Conservation (phyloP, 1,140 invertebrate species). For the Lordiphosa mommai region DNA sequence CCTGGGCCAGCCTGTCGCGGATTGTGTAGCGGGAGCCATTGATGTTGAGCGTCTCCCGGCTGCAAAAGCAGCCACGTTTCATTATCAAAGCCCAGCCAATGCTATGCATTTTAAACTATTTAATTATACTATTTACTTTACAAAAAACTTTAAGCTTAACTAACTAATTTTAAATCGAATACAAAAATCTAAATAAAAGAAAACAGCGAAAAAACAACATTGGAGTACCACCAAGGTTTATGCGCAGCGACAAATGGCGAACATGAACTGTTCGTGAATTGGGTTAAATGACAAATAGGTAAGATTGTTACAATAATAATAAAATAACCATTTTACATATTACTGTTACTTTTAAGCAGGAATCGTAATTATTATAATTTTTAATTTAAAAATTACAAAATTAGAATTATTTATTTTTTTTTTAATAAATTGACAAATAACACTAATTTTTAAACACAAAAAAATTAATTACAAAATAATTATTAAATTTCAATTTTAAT, state of each 20-base stretch:
- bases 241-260: not conserved
- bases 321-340: too few species aligned
- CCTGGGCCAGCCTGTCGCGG: slow-evolving; percentile 87
- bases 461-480: too few species aligned
- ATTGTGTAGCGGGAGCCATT: slow-evolving; percentile 87
- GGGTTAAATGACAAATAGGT: too few species aligned
- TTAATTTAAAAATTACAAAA: too few species aligned
- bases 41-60: slow-evolving; percentile 86
- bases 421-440: too few species aligned
- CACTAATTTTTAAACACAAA: too few species aligned
- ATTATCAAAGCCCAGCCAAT: slow-evolving; percentile 85
- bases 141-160: slow-evolving; percentile 53
- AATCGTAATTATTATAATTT: too few species aligned
- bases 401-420: too few species aligned
- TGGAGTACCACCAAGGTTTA: slow-evolving; percentile 19
- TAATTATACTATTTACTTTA: too few species aligned
- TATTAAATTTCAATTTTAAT: too few species aligned
- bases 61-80: slow-evolving; percentile 90
- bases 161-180: slow-evolving; percentile 60
- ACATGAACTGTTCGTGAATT: not conserved
- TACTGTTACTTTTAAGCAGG: too few species aligned
- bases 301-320: too few species aligned
- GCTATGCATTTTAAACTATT: slow-evolving; percentile 83
- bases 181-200: slow-evolving; percentile 49
- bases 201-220: slow-evolving; percentile 7